Conservation (phyloP, 1,140 invertebrate genomes). For the Aphidius gifuensis region DNA sequence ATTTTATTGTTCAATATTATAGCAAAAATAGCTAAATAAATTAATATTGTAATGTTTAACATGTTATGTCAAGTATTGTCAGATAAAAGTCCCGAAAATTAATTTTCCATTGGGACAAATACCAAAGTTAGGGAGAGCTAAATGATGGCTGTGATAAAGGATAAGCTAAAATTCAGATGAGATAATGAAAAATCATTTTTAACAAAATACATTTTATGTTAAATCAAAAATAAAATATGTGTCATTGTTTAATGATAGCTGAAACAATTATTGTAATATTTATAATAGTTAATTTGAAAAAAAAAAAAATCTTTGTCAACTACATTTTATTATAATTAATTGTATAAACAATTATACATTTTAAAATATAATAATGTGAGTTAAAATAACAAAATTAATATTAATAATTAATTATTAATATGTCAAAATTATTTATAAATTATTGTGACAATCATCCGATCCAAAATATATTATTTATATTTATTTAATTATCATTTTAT, state of each 20-base stretch:
- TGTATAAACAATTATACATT: no score
- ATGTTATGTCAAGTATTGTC: conserved; percentile 17
- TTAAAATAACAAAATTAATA: no score
- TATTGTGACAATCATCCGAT: no score
- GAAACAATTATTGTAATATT: background rate
- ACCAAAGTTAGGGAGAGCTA: conserved; percentile 39
- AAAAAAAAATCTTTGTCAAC: no score
- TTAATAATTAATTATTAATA: no score
- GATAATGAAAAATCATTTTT: background rate
- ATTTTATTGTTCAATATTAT: no score
- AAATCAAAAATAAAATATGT: background rate
- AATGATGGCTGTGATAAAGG: conserved; percentile 42
- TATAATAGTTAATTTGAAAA: background rate
- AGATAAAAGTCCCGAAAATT: conserved; percentile 4
- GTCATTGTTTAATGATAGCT: background rate
- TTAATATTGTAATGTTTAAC: conserved; percentile 34
- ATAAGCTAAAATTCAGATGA: conserved; percentile 12
- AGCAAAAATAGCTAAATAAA: conserved; percentile 19
- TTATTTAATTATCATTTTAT: no score
- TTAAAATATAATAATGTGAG: no score
- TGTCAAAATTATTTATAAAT: no score
- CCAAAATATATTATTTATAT: no score
- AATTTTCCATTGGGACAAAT: conserved; percentile 20
- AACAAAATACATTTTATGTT: background rate
- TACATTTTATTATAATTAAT: no score